A percentile compares a stretch with the other conserved stretches of the same genome.
Evolutionary conservation across 2,113 vertebrate species (phyloP).

Genomic region (Hemicordylus capensis): DNA sequence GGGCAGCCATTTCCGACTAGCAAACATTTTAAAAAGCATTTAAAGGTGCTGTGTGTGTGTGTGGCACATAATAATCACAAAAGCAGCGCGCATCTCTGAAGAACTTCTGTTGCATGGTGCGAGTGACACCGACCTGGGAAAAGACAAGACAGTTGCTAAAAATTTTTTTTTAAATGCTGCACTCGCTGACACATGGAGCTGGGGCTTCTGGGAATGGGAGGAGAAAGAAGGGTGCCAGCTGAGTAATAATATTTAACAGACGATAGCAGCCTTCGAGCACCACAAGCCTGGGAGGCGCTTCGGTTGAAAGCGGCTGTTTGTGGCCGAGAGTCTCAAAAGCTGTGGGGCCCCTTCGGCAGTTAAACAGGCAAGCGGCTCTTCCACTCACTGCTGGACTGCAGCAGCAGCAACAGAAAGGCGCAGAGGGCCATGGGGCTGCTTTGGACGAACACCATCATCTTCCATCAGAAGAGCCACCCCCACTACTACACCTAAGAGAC

Average conservation of each 20-base stretch:
- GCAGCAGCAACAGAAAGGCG: neutral
- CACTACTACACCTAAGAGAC: neutral
- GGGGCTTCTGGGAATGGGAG: neutral
- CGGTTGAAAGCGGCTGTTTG: slow-evolving; percentile 11
- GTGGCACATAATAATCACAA: no score
- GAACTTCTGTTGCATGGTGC: no score
- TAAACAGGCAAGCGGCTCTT: no score
- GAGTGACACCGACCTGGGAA: no score
- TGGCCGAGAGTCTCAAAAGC: no score
- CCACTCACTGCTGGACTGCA: neutral
- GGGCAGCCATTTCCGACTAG: no score
- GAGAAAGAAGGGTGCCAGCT: neutral
- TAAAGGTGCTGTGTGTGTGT: no score
- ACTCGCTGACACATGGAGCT: neutral
- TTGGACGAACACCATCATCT: neutral
- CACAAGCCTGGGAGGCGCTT: neutral
- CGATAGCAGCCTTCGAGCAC: neutral
- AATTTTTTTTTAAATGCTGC: slow-evolving; percentile 21
- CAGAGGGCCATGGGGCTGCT: neutral
- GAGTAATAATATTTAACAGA: neutral
- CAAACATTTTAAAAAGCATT: no score
- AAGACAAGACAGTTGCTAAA: neutral
- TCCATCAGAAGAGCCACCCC: neutral
- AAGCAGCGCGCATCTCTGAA: no score
- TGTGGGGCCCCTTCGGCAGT: no score